These are phyloP conservation scores for Dipodomys merriami DNA, from an alignment of 2,113 vertebrate genomes.

Conservation along the genomic window DNA sequence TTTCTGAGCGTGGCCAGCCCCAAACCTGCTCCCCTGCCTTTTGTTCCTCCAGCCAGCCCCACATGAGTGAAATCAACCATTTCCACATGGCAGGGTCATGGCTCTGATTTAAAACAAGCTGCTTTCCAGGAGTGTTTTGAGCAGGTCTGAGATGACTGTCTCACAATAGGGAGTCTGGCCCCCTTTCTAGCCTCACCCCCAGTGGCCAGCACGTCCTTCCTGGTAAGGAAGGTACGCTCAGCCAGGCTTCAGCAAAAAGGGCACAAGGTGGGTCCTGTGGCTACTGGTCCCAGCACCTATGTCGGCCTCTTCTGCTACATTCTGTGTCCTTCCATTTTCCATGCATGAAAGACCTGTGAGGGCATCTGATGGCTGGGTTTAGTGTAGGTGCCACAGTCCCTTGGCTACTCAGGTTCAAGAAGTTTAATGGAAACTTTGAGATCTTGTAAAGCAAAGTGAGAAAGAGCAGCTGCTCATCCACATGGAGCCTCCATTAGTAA, in stretches of 20 bases:
- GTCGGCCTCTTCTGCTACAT: background rate
- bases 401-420: background rate
- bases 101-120: background rate
- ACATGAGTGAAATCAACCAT: conserved; percentile 28
- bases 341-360: background rate
- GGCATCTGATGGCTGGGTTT: background rate
- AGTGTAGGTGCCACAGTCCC: background rate
- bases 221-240: background rate
- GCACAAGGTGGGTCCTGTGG: background rate
- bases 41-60: conserved; percentile 18
- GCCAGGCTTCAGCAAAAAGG: background rate
- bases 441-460: conserved; percentile 42
- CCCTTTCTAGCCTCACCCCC: no score
- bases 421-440: conserved; percentile 60
- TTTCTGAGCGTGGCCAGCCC: conserved; percentile 37
- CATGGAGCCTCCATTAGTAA: background rate
- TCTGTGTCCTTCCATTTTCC: conserved; percentile 58
- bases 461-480: conserved; percentile 57
- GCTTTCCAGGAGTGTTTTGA: background rate
- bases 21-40: background rate
- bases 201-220: background rate
- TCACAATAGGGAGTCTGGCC: background rate
- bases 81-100: conserved; percentile 22
- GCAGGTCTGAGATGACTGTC: background rate
- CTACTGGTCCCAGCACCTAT: conserved; percentile 25